Evolutionary conservation across 2,113 vertebrate genomes (phyloP).

Genomic region (Ahaetulla prasina): DNA sequence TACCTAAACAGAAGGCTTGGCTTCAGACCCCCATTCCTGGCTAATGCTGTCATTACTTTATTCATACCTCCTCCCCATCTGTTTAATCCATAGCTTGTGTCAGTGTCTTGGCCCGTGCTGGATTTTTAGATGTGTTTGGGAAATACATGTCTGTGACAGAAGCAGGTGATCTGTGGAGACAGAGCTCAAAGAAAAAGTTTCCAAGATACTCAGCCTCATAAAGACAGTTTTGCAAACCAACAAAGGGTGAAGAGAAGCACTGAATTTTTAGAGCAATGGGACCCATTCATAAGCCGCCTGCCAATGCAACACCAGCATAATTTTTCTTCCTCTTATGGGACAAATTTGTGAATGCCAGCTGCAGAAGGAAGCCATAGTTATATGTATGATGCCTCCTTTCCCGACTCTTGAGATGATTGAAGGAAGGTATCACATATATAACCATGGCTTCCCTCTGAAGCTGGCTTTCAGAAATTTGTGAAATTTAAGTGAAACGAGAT

Average conservation of each 20-base stretch:
- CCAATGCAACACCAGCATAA: background rate
- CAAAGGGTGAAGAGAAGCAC: background rate
- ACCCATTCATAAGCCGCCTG: background rate
- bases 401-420: background rate
- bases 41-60: background rate
- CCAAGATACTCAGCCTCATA: background rate
- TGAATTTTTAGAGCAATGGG: background rate
- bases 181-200: background rate
- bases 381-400: background rate
- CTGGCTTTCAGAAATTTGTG: too few species aligned
- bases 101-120: background rate
- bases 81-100: constrained; percentile 3
- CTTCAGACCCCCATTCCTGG: background rate
- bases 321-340: background rate
- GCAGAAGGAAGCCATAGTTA: background rate
- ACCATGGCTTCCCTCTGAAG: too few species aligned
- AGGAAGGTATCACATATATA: background rate
- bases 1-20: background rate
- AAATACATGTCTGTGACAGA: background rate
- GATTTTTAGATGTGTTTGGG: background rate
- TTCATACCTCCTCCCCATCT: background rate
- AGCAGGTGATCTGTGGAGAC: background rate
- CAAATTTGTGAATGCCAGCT: background rate
- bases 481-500: background rate
- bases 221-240: background rate